Evolutionary conservation across 2,113 vertebrate species (phyloP).

Genomic region (Archocentrus centrarchus): DNA sequence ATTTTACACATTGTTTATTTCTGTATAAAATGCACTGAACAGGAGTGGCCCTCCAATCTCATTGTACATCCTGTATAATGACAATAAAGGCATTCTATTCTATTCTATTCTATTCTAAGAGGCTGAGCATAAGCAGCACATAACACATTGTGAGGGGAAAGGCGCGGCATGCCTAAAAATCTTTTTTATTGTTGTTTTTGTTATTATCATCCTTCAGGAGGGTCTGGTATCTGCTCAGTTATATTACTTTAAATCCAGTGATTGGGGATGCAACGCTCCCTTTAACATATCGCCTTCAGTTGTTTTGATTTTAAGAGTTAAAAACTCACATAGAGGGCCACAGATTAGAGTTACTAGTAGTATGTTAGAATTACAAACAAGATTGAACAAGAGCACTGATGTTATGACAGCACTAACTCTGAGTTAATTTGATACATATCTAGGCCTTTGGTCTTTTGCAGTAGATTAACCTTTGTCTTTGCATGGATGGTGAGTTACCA

Average conservation of each 20-base stretch:
- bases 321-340: not conserved
- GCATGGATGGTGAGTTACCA: not conserved
- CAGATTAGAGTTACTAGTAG: not conserved
- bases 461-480: not conserved
- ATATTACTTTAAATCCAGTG: not conserved
- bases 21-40: too few relatives aligned
- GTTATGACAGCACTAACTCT: not conserved
- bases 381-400: not conserved
- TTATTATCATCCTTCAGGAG: not conserved
- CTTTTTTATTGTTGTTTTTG: not conserved
- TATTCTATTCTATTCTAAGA: too few relatives aligned
- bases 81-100: too few relatives aligned
- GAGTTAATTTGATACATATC: not conserved
- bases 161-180: not conserved
- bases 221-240: not conserved
- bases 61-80: too few relatives aligned
- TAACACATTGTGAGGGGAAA: conserved; percentile 29
- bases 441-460: not conserved
- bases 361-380: not conserved
- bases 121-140: conserved; percentile 47
- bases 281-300: not conserved
- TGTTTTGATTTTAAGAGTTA: not conserved
- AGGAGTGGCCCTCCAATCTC: too few relatives aligned
- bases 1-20: too few relatives aligned
- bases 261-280: not conserved